A percentile compares a stretch with the other conserved stretches of the same genome.
Conservation (phyloP, 2,797 vertebrate genomes). For the Mormyrops boulengeri region DNA sequence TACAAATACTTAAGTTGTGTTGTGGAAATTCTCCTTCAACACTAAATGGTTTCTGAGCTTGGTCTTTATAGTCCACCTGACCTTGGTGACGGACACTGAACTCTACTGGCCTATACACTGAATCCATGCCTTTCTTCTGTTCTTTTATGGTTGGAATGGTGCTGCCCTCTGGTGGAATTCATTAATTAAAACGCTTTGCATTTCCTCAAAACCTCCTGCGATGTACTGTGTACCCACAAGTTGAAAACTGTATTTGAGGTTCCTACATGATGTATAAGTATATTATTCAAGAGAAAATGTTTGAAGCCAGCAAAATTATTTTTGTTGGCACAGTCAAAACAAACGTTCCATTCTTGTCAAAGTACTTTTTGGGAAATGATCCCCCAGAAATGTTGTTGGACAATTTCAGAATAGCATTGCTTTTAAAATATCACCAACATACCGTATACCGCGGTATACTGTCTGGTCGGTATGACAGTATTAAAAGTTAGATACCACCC, state of each 20-base stretch:
- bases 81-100: not conserved
- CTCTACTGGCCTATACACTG: not conserved
- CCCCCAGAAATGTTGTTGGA: not conserved
- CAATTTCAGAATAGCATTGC: not conserved
- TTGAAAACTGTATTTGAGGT: not conserved
- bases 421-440: not conserved
- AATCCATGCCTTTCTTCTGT: not conserved
- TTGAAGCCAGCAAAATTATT: not conserved
- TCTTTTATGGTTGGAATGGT: constrained; percentile 42
- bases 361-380: not conserved
- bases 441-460: not conserved
- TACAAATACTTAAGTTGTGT: constrained; percentile 32
- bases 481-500: not conserved
- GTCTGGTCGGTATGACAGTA: not conserved
- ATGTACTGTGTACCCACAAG: not conserved
- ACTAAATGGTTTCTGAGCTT: not conserved
- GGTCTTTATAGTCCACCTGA: not conserved
- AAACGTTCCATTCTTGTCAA: not conserved
- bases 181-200: not conserved
- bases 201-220: not conserved
- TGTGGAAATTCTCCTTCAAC: constrained; percentile 57
- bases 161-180: constrained; percentile 67
- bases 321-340: not conserved
- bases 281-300: not conserved
- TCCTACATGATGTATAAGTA: not conserved